Conservation (phyloP, 2,113 vertebrate species). For the Isichthys henryi region DNA sequence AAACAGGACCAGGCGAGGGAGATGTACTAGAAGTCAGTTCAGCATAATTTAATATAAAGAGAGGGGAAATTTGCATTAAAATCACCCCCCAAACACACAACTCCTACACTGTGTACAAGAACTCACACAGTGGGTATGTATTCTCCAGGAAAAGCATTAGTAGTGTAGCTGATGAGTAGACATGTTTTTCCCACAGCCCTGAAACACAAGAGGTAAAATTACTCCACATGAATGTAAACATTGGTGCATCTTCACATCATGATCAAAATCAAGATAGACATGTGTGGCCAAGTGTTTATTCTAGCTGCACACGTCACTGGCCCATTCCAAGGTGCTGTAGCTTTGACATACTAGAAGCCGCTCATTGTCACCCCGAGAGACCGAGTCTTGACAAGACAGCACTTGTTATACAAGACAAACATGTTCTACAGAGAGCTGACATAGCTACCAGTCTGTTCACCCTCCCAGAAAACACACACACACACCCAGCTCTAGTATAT, state of each 20-base stretch:
- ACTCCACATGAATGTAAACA: not conserved
- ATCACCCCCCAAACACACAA: not conserved
- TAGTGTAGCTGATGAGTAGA: conserved; percentile 97
- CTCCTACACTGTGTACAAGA: conserved; percentile 4
- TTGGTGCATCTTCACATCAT: not conserved
- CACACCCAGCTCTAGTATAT: not conserved
- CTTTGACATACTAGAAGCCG: not conserved
- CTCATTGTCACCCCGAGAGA: not conserved
- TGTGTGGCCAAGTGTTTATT: not conserved
- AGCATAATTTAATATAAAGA: not conserved
- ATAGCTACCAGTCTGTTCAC: not conserved
- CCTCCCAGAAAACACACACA: not conserved
- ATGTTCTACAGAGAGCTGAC: not conserved
- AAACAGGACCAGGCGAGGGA: not conserved
- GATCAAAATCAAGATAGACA: not conserved
- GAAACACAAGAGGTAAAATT: conserved; percentile 24
- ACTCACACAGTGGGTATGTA: conserved; percentile 99
- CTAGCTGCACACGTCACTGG: not conserved
- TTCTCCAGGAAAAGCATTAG: conserved; percentile 97
- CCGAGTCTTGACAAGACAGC: not conserved
- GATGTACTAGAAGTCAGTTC: not conserved
- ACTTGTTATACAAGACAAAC: not conserved
- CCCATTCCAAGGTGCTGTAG: not conserved
- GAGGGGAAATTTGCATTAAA: not conserved
- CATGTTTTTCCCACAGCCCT: conserved; percentile 99